These are phyloP conservation scores for Trissoscelio sp. DNA, from an alignment of 2,888 invertebrate genomes.

Conservation along the genomic window DNA sequence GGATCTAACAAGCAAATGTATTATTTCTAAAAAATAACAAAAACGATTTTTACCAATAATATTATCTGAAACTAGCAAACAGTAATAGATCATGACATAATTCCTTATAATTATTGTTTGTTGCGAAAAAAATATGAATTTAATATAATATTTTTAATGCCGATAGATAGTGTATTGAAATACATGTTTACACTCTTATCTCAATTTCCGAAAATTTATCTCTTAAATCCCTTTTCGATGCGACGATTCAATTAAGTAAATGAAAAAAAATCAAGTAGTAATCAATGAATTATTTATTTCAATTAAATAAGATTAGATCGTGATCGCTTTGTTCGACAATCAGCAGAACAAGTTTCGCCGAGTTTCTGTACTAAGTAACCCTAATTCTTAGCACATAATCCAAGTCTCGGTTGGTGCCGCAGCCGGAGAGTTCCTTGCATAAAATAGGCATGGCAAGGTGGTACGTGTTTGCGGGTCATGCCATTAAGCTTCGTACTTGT, in stretches of 20 bases:
- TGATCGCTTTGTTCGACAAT: conserved; percentile 2
- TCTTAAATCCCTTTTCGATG: too few species aligned
- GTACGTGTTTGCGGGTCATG: conserved; percentile 46
- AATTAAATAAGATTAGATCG: neutral
- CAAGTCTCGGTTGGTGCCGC: neutral
- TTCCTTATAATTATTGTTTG: neutral
- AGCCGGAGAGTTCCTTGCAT: conserved; percentile 26
- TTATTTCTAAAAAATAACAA: too few species aligned
- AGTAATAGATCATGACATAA: too few species aligned
- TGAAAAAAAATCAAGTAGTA: neutral
- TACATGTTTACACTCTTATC: too few species aligned
- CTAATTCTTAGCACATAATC: conserved; percentile 43
- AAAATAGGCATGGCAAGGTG: conserved; percentile 41
- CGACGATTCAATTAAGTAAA: conserved; percentile 9
- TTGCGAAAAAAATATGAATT: too few species aligned
- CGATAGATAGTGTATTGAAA: too few species aligned
- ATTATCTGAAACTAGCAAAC: too few species aligned
- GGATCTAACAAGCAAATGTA: too few species aligned
- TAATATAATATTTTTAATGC: too few species aligned
- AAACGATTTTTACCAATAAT: too few species aligned
- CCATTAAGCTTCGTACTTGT: conserved; percentile 44
- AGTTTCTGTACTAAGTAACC: conserved; percentile 24
- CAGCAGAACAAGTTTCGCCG: conserved; percentile 1
- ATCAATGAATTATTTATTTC: conserved; percentile 27
- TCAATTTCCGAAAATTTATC: too few species aligned